A percentile compares a stretch with the other conserved stretches of the same genome.
Conservation (phyloP, 1,140 invertebrate species). For the Camponotus pennsylvanicus region DNA sequence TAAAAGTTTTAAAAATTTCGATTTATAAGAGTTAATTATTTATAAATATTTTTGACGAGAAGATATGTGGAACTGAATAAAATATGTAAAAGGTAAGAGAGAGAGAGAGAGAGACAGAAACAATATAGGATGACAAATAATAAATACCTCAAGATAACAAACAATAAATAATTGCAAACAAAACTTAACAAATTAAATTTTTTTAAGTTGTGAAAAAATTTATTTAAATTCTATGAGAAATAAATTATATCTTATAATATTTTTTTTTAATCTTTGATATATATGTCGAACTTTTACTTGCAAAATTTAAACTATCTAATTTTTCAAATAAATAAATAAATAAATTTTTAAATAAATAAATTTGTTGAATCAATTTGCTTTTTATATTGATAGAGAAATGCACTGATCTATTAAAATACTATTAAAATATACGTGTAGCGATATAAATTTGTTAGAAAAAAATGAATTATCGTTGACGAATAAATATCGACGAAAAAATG, state of each 20-base stretch:
- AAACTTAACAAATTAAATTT: neutral
- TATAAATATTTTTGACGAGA: neutral
- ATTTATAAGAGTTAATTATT: neutral
- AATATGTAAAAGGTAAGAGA: neutral
- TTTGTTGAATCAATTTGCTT: neutral
- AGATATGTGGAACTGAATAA: neutral
- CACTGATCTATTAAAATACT: neutral
- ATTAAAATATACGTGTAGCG: neutral
- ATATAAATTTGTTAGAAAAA: conserved; percentile 12
- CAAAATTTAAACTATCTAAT: no score
- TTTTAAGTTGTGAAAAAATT: neutral
- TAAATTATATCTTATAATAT: no score
- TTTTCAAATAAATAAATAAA: no score
- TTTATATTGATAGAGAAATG: neutral
- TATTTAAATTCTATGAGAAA: no score
- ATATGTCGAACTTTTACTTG: no score
- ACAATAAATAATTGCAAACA: neutral
- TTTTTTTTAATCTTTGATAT: neutral
- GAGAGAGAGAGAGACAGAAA: neutral
- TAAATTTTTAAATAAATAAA: neutral
- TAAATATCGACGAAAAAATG: conserved; percentile 4
- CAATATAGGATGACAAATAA: neutral
- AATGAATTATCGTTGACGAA: neutral
- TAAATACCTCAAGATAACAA: neutral
- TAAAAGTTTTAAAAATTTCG: neutral